Evolutionary conservation across 2,888 invertebrate genomes (phyloP).

Genomic region (Griposia aprilina): DNA sequence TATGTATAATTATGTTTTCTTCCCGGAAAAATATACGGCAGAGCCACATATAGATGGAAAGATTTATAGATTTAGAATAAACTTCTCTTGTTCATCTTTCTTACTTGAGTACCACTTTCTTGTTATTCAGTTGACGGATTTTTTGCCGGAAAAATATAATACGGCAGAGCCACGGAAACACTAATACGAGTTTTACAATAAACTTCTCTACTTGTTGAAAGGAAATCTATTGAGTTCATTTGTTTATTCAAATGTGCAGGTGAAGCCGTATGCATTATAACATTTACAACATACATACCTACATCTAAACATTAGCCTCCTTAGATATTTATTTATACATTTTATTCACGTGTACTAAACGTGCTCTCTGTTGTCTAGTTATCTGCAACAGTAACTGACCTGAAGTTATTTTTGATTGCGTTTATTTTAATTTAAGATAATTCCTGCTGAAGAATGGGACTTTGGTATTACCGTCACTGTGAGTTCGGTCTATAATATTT

Average conservation of each 20-base stretch:
- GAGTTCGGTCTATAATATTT: neutral
- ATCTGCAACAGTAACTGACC: conserved; percentile 9
- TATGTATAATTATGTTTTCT: too few relatives aligned
- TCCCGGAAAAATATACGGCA: too few relatives aligned
- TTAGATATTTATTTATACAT: conserved; percentile 4
- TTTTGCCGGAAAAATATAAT: neutral
- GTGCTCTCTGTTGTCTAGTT: neutral
- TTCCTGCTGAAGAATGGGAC: neutral
- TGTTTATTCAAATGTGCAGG: conserved; percentile 48
- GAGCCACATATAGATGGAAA: too few relatives aligned
- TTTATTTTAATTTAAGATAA: neutral
- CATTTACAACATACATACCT: neutral
- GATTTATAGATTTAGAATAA: too few relatives aligned
- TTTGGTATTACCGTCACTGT: neutral
- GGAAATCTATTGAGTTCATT: conserved; percentile 40
- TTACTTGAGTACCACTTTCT: neutral
- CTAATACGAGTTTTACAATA: neutral
- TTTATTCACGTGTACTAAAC: conserved; percentile 28
- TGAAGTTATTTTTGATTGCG: conserved; percentile 19
- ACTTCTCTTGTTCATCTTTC: too few relatives aligned
- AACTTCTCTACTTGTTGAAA: conserved; percentile 7
- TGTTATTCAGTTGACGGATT: neutral
- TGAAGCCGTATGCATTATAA: conserved; percentile 26
- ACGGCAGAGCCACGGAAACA: neutral
- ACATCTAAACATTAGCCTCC: neutral